Base-by-base conservation (phyloP, 1,140 invertebrate species). In the Drosophila kikkawai region DNA sequence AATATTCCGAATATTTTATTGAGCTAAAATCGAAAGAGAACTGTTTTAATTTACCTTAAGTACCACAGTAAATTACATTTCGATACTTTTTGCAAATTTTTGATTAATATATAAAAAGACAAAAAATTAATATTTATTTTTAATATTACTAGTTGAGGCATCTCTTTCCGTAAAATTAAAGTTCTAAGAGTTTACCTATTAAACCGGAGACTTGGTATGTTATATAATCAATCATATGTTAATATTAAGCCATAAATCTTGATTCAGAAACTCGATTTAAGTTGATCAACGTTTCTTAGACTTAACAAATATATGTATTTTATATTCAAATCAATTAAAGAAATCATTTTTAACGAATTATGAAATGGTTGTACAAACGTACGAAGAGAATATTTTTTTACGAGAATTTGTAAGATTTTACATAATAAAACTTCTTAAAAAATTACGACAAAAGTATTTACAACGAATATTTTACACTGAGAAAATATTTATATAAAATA, bases 391-490 rank as follows among this genome's bases (percentile, higher is more conserved):
- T 73, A 84, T 88, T 88, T 81, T 88, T 88, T 88, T 80, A 88
- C 82, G 48, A 71, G 58, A 79, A 63, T 61, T 75, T 78, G 53
- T 88, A 88, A 82, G 37, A 58, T 82, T 79, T 82, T 87, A 82
- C 67, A 82, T 76, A 42, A 82, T 66, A 42, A 45, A 65, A 70
- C 69, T 82, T 75, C 66, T 70, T 57, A 70, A 67, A 66, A 67
- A 74, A 73, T 64, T 48, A 53, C 11, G 39, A 55, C 48, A 57
- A 80, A 70, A 75, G 69, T 83, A 83, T 87, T 88, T 80, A 87
- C 84, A 87, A 88, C 84, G 84, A 87, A 88, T 80, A 80, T 83
- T 87, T 84, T 87, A 87, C 68, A 69, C 82, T 17, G 45, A 53
- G 32, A 69, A 39, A 69, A 55, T 48, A 47, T n/a, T 26, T 44